Base-by-base conservation (phyloP, 2,888 invertebrate species). In the Imbricaverruca yamaguchii region DNA sequence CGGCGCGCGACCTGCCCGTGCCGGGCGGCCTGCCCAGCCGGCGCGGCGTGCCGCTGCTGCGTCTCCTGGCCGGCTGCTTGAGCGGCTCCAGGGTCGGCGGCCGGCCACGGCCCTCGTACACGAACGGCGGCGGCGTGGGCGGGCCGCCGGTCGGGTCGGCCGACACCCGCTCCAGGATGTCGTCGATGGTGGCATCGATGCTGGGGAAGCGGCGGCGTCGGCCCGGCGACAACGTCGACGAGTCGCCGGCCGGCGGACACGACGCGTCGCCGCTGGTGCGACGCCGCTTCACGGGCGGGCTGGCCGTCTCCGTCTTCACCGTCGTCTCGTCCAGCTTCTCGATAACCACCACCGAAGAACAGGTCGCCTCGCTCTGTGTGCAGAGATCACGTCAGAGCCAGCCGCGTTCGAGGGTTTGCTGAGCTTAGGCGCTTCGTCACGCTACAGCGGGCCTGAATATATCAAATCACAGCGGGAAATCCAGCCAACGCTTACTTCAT, bases 121-220 rank as follows among this genome's bases (percentile, higher is more conserved):
- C 74, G 74, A 53, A 74, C 6, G 74, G 74, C 74, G 74, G 74
- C 53, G 74, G 74, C 74, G 74, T 74, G 53, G 74, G 74, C 74
- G 74, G 74, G 18, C 74, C 74, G 74, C 74, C 74, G 53, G 12
- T 11, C 74, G 74, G 74, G 74, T 74, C 74, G 18, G 53, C 74
- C 8, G 21, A 13, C 74, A 74, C 74, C 74, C 53, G 74, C 74
- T 74, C 74, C 74, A 74, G 74, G 13, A 74, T 21, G 8, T 8
- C 74, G 74, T 74, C 74, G 15, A 74, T 74, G 53, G 74, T 74
- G 11, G 39, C 11, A 0, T 74, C 74, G 74, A 74, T 74, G 53
- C 74, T 74, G 74, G 53, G 9, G 53, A 13, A 53, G 39, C 74
- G 74, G 7, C 74, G 39, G 18, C 53, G 8, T 9, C 74, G 74